Evolutionary conservation across 35 echinoderm and acorn worm genomes (phyloP).

Genomic region (Holothuria glaberrima): DNA sequence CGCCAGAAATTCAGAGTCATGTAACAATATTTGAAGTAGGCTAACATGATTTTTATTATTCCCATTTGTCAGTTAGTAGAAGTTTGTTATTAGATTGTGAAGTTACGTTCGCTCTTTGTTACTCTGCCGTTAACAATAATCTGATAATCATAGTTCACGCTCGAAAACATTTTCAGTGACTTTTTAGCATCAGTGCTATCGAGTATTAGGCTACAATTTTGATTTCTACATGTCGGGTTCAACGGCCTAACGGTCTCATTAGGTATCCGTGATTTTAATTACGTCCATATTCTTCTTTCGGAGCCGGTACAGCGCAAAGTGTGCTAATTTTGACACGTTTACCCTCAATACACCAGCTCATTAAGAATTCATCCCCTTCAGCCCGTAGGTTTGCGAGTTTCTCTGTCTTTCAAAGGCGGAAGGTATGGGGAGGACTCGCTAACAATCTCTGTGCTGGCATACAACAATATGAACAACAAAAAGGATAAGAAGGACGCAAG

Average conservation of each 20-base stretch:
- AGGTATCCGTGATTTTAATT: constrained; percentile 59
- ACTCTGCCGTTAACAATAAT: not conserved
- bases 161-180: not conserved
- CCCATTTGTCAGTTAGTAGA: too few relatives aligned
- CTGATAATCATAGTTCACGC: constrained; percentile 13
- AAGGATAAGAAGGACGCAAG: constrained; percentile 34
- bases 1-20: too few relatives aligned
- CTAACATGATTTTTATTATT: too few relatives aligned
- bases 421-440: too few relatives aligned
- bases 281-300: constrained; percentile 23
- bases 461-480: not conserved
- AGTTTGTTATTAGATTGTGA: too few relatives aligned
- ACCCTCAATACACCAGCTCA: constrained; percentile 64
- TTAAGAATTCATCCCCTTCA: constrained; percentile 54
- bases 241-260: constrained; percentile 60
- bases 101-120: too few relatives aligned
- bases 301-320: constrained; percentile 59
- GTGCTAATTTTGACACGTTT: constrained; percentile 61
- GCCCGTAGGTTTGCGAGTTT: constrained; percentile 25
- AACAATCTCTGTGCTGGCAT: too few relatives aligned
- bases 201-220: constrained; percentile 10
- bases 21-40: too few relatives aligned
- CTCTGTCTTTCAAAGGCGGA: constrained; percentile 17
- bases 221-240: constrained; percentile 35
- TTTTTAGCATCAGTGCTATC: not conserved